Conservation (phyloP, 2,113 vertebrate genomes). For the Crotalus viridis region DNA sequence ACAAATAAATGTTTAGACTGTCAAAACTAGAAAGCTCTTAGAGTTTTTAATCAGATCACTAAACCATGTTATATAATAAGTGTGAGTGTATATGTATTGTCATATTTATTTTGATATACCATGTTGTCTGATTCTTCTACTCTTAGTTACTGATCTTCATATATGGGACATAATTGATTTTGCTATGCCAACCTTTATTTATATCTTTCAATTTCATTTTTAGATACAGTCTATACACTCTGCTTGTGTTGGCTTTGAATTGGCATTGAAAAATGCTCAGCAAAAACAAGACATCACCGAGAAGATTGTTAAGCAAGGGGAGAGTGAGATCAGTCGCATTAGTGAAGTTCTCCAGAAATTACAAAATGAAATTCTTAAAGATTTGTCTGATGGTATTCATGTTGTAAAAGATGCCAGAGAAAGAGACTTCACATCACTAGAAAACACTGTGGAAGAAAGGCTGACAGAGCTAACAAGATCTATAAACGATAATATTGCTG, state of each 20-base stretch:
- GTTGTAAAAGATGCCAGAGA: constrained; percentile 90
- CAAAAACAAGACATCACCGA: constrained; percentile 80
- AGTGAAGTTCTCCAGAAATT: constrained; percentile 91
- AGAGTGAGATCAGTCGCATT: constrained; percentile 82
- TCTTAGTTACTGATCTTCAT: background rate
- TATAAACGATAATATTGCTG: constrained; percentile 84
- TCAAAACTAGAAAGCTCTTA: background rate
- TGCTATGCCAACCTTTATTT: background rate
- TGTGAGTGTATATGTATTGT: background rate
- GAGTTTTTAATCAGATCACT: background rate
- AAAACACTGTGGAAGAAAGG: constrained; percentile 88
- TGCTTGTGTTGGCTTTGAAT: constrained; percentile 79
- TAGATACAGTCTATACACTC: constrained; percentile 83
- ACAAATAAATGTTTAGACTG: background rate
- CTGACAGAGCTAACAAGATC: constrained; percentile 88
- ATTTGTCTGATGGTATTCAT: constrained; percentile 85
- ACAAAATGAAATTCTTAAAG: constrained; percentile 87
- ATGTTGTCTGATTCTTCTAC: background rate
- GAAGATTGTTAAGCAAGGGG: constrained; percentile 79
- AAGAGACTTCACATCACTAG: constrained; percentile 86
- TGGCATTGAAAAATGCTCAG: constrained; percentile 76
- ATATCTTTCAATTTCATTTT: constrained; percentile 40
- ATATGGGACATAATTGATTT: background rate
- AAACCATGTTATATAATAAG: background rate
- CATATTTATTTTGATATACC: background rate